These are phyloP conservation scores for Brachypteracias leptosomus DNA, from an alignment of 2,113 vertebrate genomes.

Conservation along the genomic window DNA sequence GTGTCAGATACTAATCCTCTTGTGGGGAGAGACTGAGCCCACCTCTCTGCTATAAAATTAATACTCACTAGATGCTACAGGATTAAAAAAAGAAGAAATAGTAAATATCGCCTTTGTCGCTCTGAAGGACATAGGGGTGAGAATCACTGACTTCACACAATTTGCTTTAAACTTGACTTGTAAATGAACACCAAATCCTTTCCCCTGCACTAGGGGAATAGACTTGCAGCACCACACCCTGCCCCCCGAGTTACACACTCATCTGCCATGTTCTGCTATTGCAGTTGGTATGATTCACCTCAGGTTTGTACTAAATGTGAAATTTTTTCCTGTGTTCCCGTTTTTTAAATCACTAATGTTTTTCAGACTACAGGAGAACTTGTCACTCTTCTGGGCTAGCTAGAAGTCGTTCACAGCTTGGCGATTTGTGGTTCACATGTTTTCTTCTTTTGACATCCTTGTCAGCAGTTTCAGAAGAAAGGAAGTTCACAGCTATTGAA, in stretches of 20 bases:
- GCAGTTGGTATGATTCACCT: neutral
- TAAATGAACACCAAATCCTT: neutral
- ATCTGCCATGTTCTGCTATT: neutral
- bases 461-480: neutral
- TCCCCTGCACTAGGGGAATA: neutral
- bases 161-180: neutral
- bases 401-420: neutral
- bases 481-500: neutral
- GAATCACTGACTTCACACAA: neutral
- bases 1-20: neutral
- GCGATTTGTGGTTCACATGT: neutral
- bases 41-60: neutral
- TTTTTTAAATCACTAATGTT: neutral
- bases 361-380: neutral
- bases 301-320: neutral
- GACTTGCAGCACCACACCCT: neutral
- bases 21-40: neutral
- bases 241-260: neutral
- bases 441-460: neutral
- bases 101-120: neutral
- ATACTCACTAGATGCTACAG: neutral
- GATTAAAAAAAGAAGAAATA: neutral
- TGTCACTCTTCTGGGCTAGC: neutral
- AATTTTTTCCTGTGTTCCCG: neutral
- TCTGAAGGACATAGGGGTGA: neutral